phyloP scores from a whole-genome alignment of 2,888 invertebrate genomes.

The Megastigmus dorsalis region DNA sequence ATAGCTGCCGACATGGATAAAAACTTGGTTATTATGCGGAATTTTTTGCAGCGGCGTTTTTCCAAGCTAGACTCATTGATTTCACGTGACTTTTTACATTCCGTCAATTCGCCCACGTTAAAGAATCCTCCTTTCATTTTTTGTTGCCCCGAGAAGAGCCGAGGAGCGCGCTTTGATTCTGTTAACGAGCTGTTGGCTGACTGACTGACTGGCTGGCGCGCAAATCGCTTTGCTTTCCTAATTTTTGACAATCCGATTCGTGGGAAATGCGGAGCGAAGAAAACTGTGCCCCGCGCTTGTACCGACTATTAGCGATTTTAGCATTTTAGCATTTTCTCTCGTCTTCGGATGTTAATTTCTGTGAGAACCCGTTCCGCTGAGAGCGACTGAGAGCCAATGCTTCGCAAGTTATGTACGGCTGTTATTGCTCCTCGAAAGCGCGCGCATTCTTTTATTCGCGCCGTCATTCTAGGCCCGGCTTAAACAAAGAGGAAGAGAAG shows the following conservation, averaged over 20 bases:
- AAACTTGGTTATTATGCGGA: no score
- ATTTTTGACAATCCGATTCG: slow-evolving; percentile 9
- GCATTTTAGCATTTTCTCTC: slow-evolving; percentile 15
- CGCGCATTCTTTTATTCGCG: not conserved
- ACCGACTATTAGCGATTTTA: slow-evolving; percentile 20
- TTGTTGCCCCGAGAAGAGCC: not conserved
- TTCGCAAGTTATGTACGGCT: not conserved
- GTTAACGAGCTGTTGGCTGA: not conserved
- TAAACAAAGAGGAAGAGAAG: no score
- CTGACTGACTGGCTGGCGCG: not conserved
- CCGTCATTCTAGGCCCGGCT: no score
- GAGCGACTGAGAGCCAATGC: no score
- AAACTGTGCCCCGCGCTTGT: not conserved
- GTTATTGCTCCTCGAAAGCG: not conserved
- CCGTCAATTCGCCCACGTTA: no score
- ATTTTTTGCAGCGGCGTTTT: no score
- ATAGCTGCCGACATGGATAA: no score
- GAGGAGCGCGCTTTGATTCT: slow-evolving; percentile 1
- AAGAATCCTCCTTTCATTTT: slow-evolving; percentile 13
- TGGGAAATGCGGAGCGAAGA: slow-evolving; percentile 10
- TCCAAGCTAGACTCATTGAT: no score
- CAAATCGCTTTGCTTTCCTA: not conserved
- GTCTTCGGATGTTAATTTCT: slow-evolving; percentile 34
- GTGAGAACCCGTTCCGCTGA: slow-evolving; percentile 6
- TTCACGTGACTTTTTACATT: no score